Conservation (phyloP, 1,140 invertebrate species). For the Manduca sexta region DNA sequence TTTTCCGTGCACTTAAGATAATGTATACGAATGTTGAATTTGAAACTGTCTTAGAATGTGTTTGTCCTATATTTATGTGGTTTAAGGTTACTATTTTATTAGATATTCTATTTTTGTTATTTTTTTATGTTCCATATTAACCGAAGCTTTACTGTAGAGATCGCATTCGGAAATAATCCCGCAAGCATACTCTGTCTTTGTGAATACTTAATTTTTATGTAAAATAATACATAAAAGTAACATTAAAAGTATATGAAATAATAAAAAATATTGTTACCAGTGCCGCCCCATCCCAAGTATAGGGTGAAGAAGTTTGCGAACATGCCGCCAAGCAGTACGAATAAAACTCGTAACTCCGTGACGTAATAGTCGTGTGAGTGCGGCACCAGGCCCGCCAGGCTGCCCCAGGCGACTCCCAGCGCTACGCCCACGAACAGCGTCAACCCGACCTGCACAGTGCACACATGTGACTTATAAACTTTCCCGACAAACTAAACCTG, state of each 20-base stretch:
- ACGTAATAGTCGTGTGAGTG: slow-evolving; percentile 83
- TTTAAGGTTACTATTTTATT: no score
- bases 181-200: no score
- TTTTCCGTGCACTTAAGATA: neutral
- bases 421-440: slow-evolving; percentile 74
- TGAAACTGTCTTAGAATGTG: neutral
- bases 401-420: slow-evolving; percentile 84
- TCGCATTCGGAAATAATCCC: no score
- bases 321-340: slow-evolving; percentile 50
- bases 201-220: no score
- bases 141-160: no score
- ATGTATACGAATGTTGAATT: no score
- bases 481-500: neutral
- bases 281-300: slow-evolving; percentile 49
- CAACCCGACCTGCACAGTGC: slow-evolving; percentile 47
- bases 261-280: slow-evolving; percentile 23
- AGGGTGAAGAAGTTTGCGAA: slow-evolving; percentile 43
- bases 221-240: no score
- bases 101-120: no score
- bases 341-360: slow-evolving; percentile 47
- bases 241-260: no score
- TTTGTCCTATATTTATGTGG: neutral
- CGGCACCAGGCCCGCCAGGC: slow-evolving; percentile 81
- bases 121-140: no score
- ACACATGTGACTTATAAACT: slow-evolving; percentile 9